Conservation (phyloP, 37 sponge, comb jelly and placozoan genomes). For the Halisarca cf. caerulea region DNA sequence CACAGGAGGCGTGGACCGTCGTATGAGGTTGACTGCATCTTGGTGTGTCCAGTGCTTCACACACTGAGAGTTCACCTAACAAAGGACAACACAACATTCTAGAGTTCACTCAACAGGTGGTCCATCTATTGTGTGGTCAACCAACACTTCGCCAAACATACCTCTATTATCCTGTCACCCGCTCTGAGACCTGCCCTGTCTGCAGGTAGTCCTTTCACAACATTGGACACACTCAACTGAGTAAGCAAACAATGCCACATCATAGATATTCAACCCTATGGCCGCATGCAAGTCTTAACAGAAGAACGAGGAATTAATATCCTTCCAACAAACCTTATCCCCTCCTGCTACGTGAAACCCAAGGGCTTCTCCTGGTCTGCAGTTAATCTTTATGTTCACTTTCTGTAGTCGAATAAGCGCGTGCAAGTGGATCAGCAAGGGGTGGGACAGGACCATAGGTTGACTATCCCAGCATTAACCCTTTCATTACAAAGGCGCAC, state of each 20-base stretch:
- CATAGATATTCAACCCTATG: no score
- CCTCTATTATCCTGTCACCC: conserved; percentile 48
- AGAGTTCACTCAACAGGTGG: neutral
- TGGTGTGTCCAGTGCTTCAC: conserved; percentile 12
- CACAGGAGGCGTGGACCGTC: conserved; percentile 6
- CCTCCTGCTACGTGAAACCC: conserved; percentile 71
- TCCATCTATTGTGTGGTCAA: neutral
- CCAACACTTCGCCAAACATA: neutral
- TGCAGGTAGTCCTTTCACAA: conserved; percentile 45
- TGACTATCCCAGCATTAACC: no score
- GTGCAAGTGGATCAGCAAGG: no score
- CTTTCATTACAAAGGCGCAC: no score
- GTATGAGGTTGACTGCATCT: neutral
- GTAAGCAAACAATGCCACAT: neutral
- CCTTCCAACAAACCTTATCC: conserved; percentile 77
- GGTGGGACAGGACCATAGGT: no score
- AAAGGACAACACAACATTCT: neutral
- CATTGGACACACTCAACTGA: conserved; percentile 7
- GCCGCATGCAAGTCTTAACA: no score
- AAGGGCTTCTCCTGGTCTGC: conserved; percentile 51
- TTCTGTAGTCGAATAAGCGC: no score
- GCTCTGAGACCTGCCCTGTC: conserved; percentile 47
- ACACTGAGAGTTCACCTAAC: conserved; percentile 34
- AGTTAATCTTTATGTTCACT: neutral
- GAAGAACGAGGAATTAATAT: no score